Evolutionary conservation across 2,113 vertebrate genomes (phyloP).

Genomic region (Nesospiza acunhae): DNA sequence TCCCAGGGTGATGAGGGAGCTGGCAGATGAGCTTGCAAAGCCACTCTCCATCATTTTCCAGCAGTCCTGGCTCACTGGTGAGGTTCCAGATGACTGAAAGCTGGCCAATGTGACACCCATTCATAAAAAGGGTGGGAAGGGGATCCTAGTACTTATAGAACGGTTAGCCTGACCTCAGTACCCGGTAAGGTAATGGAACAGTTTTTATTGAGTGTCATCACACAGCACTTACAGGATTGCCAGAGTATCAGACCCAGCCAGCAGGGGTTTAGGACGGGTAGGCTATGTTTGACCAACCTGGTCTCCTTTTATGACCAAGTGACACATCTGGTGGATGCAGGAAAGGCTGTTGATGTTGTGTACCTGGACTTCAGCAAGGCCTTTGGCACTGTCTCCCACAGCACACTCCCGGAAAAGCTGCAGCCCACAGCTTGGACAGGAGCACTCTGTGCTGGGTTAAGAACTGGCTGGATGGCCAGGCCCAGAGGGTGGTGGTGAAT

Average conservation of each 20-base stretch:
- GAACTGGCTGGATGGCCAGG: background rate
- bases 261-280: background rate
- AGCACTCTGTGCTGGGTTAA: background rate
- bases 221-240: background rate
- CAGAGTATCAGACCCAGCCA: background rate
- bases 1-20: background rate
- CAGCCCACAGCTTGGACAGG: background rate
- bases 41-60: background rate
- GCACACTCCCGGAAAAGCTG: background rate
- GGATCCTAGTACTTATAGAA: background rate
- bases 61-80: background rate
- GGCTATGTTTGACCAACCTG: background rate
- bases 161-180: background rate
- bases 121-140: background rate
- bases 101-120: fast-evolving
- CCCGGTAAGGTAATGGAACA: background rate
- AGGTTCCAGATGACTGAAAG: background rate
- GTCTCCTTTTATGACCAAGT: background rate
- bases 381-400: background rate
- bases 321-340: fast-evolving
- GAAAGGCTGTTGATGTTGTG: background rate
- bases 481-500: background rate
- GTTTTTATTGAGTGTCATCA: background rate
- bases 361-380: background rate
- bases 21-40: background rate